Evolutionary conservation across 2,113 vertebrate species (phyloP), one percentile per base, ranked within the genome.

Genomic region (Chinchilla lanigera): DNA sequence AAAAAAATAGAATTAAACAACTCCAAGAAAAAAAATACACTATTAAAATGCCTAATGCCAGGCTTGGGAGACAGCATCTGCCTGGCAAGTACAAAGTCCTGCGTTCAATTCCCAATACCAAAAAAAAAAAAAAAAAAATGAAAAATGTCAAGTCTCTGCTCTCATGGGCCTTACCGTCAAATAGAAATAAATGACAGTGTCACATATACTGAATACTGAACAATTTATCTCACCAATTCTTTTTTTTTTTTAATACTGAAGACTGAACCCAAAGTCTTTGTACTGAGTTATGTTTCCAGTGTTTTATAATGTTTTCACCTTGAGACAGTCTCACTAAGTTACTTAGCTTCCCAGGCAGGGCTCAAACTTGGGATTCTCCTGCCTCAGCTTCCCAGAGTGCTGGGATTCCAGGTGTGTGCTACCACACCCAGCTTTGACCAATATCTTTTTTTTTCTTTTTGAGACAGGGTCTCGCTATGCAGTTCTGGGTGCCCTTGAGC

Each of bases 101-200:
- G 24, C 7, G 60, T 61, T 61, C 26, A 8, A 26, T 61, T 61
- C 24, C 60, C 24, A 61, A 61, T 61, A 61, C 60, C 24, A 61
- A 61, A 87, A 90, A 41, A 67, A 88, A 44, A 90, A 82, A 84
- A 22, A 60, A n/a, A 75, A 13, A 38, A 44, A 86, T 56, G 86
- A 73, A 77, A 47, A 28, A 54, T 54, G n/a, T 24, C 20, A 93
- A 61, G n/a, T 63, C n/a, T 10, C 33, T 56, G 7, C 28, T 87
- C 54, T 69, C 44, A 80, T 12, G 26, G 12, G 50, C 8, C 14
- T 50, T 88, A 56, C 7, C 41, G 17, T 60, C 65, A 77, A 86
- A 58, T 0, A 91, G 58, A 93, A 90, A 89, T 38, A 93, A 90
- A 89, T 38, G 35, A 86, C 35, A 93, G 20, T 30, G 28, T 91